phyloP scores from a whole-genome alignment of 2,888 invertebrate species.

The Lamellibrachia satsuma region DNA sequence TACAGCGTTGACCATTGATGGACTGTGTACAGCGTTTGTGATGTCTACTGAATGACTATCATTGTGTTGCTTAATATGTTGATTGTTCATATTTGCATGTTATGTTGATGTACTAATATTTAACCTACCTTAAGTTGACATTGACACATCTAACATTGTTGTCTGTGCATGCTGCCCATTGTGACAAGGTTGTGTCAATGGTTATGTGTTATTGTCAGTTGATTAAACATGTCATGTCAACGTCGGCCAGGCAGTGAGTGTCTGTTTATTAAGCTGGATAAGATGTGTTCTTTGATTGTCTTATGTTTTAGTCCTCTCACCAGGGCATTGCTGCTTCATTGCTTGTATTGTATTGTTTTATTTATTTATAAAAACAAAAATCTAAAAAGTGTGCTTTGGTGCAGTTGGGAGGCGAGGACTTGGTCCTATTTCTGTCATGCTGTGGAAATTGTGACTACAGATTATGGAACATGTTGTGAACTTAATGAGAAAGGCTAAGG shows the following conservation, averaged over 20 bases:
- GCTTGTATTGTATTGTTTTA: neutral
- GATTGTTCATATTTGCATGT: neutral
- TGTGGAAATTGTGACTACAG: neutral
- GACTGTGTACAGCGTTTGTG: neutral
- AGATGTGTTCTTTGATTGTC: neutral
- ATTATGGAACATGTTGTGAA: neutral
- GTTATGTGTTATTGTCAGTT: neutral
- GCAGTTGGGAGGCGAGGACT: no score
- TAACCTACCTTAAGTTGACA: neutral
- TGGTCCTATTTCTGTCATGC: neutral
- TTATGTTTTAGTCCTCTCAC: neutral
- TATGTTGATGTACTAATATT: slow-evolving; percentile 4
- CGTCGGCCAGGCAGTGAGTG: neutral
- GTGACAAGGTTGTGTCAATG: neutral
- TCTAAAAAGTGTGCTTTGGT: neutral
- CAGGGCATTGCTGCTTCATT: neutral
- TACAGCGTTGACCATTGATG: neutral
- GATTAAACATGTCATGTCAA: neutral
- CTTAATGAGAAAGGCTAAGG: neutral
- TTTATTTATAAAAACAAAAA: neutral
- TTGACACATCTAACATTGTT: neutral
- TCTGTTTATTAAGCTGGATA: neutral
- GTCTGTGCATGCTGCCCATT: neutral
- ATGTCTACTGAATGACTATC: neutral
- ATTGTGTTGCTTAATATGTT: neutral